Evolutionary conservation across 2,888 invertebrate genomes (phyloP), one percentile per base, ranked within the genome.

Genomic region (Ennomos fuscantarius): DNA sequence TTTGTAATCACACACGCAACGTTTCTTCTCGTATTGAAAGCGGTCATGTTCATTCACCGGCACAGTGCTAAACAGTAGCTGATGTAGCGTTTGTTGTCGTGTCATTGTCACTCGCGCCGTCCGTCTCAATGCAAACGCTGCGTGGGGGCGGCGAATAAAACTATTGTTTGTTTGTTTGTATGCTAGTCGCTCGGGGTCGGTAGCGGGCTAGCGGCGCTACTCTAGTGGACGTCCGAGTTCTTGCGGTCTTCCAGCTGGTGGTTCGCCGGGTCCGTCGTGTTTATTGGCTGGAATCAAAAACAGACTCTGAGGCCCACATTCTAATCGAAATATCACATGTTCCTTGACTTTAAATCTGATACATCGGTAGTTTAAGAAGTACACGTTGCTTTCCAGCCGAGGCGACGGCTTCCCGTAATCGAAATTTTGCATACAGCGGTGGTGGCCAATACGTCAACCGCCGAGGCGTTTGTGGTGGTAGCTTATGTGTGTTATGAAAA

Each of bases 231-330:
- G 94, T 96, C 96, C 80, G 96, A 96, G 86, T 95, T 95, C 93
- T 96, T 96, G 86, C 96, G 96, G 72, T 65, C 58, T 36, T 59
- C 79, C 87, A 95, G 91, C 93, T 95, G 95, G 92, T 96, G 96
- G 92, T 96, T 96, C 86, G 95, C 95, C 90, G 96, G 95, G 92
- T 96, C 96, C 84, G 96, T 95, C 83, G 96, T 95, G 94, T 95
- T 96, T 93, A 96, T 94, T 82, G 96, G 96, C 95, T 96, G 94
- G 40, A 93, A 93, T 68, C 63, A 79, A 70, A 51, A 41, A 46
- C 15, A 50, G 11, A 24, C 1, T 24, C 6, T 24, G 3, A 24
- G 24, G 24, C 24, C 15, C 15, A 15, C 3, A 3, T 15, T 15
- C 15, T 15, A 15, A 2, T 15, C 15, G 1, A 15, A 15, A n/a